Conservation (phyloP, 2,888 invertebrate species). For the Lomographa bimaculata region DNA sequence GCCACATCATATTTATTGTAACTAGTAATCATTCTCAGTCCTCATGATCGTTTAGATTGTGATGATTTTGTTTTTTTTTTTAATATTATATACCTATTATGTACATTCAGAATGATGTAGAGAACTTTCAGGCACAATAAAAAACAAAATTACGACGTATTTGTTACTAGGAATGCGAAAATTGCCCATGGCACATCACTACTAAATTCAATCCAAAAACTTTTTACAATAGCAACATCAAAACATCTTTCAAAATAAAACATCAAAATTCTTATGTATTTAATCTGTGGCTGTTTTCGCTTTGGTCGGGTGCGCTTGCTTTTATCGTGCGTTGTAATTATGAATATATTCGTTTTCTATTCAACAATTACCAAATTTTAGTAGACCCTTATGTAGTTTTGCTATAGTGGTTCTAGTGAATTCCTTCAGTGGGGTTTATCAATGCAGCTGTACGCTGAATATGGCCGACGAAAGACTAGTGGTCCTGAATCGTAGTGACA, state of each 20-base stretch:
- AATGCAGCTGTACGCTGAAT: slow-evolving; percentile 82
- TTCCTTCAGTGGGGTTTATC: slow-evolving; percentile 66
- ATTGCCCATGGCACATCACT: too few species aligned
- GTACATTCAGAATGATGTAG: too few species aligned
- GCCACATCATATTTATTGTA: too few species aligned
- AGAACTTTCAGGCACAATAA: too few species aligned
- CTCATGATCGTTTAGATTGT: too few species aligned
- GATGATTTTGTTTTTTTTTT: too few species aligned
- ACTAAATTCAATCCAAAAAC: too few species aligned
- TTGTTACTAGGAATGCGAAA: too few species aligned
- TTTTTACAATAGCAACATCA: slow-evolving; percentile 15
- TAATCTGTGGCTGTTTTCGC: slow-evolving; percentile 59
- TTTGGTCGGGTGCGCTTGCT: slow-evolving; percentile 78
- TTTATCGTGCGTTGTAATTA: slow-evolving; percentile 66
- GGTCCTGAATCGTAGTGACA: slow-evolving; percentile 93
- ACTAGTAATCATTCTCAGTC: too few species aligned
- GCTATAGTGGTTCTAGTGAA: slow-evolving; percentile 60
- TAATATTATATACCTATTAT: too few species aligned
- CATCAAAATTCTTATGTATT: slow-evolving; percentile 34
- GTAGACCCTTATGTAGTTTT: slow-evolving; percentile 54
- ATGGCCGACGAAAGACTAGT: slow-evolving; percentile 96
- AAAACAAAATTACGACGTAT: too few species aligned
- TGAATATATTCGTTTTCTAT: slow-evolving; percentile 62
- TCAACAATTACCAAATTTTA: slow-evolving; percentile 48
- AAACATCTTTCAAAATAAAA: slow-evolving; percentile 22